Base-by-base conservation (phyloP, 2,113 vertebrate species). In the Ardeotis arabs region DNA sequence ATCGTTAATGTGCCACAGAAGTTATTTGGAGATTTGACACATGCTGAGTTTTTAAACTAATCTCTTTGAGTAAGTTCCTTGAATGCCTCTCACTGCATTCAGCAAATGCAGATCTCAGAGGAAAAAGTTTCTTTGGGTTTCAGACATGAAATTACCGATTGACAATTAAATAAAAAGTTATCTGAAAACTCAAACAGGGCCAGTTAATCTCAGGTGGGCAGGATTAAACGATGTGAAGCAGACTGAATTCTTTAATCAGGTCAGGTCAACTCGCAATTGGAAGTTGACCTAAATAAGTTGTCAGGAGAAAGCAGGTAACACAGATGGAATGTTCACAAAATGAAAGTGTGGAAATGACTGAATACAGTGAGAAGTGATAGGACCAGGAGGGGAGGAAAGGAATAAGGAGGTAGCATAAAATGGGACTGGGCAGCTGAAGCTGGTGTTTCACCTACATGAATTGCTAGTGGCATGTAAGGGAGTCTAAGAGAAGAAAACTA, bases 1-100 rank as follows among this genome's bases (percentile, higher is more conserved):
- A 95, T 96, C 3, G 1, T 72, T 98, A 96, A 97, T 95, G 92
- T 80, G 50, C 79, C 0, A 1, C 0, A 0, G 84, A 95, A 84
- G 73, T 96, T 96, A 85, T 95, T 92, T 93, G 80, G 95, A 84
- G 90, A 56, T 89, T 94, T 87, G 94, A 96, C 94, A 97, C 75
- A 96, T 39, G 29, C 82, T 89, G 92, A 92, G 91, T 87, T 96
- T 96, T 95, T 89, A 91, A 96, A 91, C 89, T 94, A 64, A 94
- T 93, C 84, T 95, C 89, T 95, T 89, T 82, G 72, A 89, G 68
- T 67, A 94, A 95, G 87, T 91, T 95, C 68, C 87, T 93, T 94
- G 84, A 93, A 89, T 58, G 69, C 70, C 44, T 83, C 68, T 83
- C 24, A 28, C 74, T 84, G 56, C 77, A 28, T 82, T 91, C 29